Evolutionary conservation across 2,113 vertebrate species (phyloP), one percentile per base, ranked within the genome.

Genomic region (Scalopus aquaticus): DNA sequence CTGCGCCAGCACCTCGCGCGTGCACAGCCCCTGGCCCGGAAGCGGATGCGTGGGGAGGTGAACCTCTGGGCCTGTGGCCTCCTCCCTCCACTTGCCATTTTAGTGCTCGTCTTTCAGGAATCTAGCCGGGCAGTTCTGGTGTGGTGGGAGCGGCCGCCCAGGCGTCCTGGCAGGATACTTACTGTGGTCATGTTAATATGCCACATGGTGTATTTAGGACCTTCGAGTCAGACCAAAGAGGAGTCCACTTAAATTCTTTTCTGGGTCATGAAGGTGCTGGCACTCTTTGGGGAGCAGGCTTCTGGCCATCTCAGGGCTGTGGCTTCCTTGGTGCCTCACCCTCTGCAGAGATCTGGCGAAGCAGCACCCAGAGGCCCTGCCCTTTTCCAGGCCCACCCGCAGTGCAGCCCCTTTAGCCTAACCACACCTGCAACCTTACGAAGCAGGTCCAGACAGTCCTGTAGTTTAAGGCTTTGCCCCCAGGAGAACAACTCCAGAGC

Each of bases 91-190:
- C 60, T 70, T 3, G 64, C 60, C 58, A 0, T 44, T 9, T 70
- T 67, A 80, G 88, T 49, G 42, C 73, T 78, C 69, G 26, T 77
- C 74, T 89, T 79, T 26, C 81, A 35, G 95, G 56, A 37, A 3
- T 17, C 69, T 24, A 10, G 46, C 56, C 16, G 22, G 81, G 88
- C 37, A 81, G 78, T 74, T 56, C 44, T 11, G 79, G 42, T 28
- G 54, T 54, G 32, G 7, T 6, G 39, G 51, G 54, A 49, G 28
- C 35, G 32, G 70, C 69, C 20, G 32, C 54, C 32, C 42, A 32
- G 22, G 65, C 12, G 37, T 64, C 72, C n/a, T 11, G 26, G 79
- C 76, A 58, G 77, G 67, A 0, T 24, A 1, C 19, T 65, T 9
- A 26, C 35, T 24, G 0, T 10, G 0, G 37, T 9, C 9, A 74